Conservation (phyloP, 2,888 invertebrate species). For the Odontomyia ornata region DNA sequence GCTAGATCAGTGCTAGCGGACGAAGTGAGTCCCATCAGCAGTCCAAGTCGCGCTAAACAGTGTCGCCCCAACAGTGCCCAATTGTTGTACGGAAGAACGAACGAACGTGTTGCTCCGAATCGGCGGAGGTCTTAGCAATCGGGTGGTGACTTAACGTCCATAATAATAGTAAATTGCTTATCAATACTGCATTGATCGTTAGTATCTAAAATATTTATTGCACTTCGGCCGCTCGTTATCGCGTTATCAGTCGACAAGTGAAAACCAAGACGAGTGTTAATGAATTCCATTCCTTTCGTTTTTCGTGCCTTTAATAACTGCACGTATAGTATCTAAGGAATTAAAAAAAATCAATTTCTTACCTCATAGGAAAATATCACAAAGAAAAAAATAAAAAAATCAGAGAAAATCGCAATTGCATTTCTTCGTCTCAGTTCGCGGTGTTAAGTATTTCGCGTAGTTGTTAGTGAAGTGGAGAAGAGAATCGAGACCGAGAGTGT, state of each 20-base stretch:
- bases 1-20: slow-evolving; percentile 22
- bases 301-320: too few species aligned
- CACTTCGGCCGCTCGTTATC: too few species aligned
- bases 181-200: too few species aligned
- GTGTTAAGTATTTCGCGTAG: not conserved
- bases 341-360: not conserved
- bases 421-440: not conserved
- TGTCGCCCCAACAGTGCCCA: not conserved
- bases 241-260: too few species aligned
- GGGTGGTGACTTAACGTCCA: not conserved
- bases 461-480: not conserved
- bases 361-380: not conserved
- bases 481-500: slow-evolving; percentile 13
- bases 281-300: too few species aligned
- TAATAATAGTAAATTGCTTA: not conserved
- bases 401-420: not conserved
- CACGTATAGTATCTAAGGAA: too few species aligned
- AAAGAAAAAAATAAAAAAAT: not conserved
- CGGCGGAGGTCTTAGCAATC: not conserved
- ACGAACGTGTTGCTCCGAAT: not conserved
- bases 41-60: not conserved
- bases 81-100: not conserved
- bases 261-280: too few species aligned
- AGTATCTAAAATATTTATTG: too few species aligned
- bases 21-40: slow-evolving; percentile 1